phyloP scores from a whole-genome alignment of 2,797 vertebrate genomes.

The Mallotus villosus region DNA sequence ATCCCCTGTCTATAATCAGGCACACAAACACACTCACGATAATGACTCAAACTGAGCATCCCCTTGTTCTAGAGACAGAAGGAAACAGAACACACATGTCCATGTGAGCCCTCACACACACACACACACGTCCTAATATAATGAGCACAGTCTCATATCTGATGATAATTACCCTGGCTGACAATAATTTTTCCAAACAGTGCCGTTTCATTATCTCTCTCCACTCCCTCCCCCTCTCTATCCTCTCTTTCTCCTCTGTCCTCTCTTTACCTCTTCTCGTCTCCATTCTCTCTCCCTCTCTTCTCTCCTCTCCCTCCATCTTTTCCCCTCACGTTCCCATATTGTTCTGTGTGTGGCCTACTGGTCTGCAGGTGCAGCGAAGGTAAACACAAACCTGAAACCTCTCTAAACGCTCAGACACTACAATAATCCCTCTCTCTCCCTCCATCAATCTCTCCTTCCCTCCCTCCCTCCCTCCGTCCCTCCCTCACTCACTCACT shows the following conservation, averaged over 20 bases:
- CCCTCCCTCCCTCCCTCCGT: slow-evolving; percentile 10
- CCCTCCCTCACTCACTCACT: slow-evolving; percentile 22
- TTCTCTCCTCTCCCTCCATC: background rate
- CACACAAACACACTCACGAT: too few species aligned
- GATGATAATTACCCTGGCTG: too few species aligned
- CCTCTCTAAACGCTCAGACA: background rate
- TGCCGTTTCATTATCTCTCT: background rate
- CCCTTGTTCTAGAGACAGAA: too few species aligned
- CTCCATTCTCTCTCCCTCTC: background rate
- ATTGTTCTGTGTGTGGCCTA: background rate
- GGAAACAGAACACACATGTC: too few species aligned
- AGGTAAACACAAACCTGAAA: background rate
- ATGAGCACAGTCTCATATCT: too few species aligned
- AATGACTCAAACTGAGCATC: too few species aligned
- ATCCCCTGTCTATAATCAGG: too few species aligned
- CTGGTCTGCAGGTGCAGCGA: background rate
- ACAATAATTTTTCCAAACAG: too few species aligned
- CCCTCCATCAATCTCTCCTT: background rate
- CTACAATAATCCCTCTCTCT: background rate
- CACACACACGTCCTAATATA: too few species aligned
- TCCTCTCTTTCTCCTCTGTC: background rate
- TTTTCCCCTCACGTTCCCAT: too few species aligned
- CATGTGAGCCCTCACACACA: too few species aligned
- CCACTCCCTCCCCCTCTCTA: background rate
- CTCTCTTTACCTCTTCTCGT: background rate